Conservation (phyloP, 2,797 vertebrate genomes). For the Neomorphus geoffroyi region DNA sequence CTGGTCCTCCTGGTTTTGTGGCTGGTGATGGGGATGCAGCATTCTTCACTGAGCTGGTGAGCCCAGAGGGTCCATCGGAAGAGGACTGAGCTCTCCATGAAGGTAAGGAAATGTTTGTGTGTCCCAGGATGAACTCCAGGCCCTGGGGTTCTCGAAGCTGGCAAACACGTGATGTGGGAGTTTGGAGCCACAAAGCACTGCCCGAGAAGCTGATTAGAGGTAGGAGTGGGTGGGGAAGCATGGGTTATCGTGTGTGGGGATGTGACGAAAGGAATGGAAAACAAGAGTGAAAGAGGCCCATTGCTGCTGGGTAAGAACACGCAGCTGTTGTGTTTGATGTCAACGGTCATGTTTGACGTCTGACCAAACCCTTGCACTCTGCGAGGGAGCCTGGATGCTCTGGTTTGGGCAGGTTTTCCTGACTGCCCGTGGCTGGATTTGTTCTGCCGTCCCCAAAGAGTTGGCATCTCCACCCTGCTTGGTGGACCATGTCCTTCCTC, state of each 20-base stretch:
- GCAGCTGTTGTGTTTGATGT: background rate
- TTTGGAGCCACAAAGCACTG: background rate
- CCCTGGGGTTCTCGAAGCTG: background rate
- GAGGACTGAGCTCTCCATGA: background rate
- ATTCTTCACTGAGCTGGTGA: background rate
- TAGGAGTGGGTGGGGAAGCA: slow-evolving; percentile 29
- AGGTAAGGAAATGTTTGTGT: background rate
- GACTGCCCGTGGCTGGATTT: background rate
- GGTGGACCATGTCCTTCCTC: background rate
- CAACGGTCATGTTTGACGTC: background rate
- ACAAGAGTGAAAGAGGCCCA: slow-evolving; percentile 20
- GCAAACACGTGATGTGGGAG: background rate
- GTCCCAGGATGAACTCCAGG: background rate
- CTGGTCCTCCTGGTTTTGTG: background rate
- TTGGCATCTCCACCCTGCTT: background rate
- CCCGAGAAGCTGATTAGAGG: slow-evolving; percentile 28
- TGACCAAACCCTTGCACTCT: background rate
- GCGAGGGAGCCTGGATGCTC: background rate
- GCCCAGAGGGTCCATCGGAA: background rate
- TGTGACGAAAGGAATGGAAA: slow-evolving; percentile 18
- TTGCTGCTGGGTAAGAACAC: background rate
- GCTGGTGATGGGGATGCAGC: background rate
- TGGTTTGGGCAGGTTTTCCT: background rate
- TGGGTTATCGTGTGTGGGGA: background rate
- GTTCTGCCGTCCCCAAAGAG: background rate